Evolutionary conservation across 2,113 vertebrate species (phyloP).

Genomic region (Oncorhynchus clarkii): DNA sequence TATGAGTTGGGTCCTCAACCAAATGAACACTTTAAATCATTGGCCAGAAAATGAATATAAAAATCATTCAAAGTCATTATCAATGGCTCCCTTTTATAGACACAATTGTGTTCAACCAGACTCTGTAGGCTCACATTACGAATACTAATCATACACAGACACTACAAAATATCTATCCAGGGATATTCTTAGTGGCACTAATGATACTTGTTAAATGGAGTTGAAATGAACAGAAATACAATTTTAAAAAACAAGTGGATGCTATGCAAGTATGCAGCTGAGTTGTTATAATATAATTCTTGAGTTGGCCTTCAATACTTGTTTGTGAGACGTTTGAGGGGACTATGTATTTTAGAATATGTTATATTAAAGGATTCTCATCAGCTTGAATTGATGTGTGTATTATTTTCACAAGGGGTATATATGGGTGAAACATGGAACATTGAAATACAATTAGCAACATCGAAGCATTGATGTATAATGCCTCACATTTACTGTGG

Average conservation of each 20-base stretch:
- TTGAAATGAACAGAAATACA: slow-evolving; percentile 10
- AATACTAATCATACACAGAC: slow-evolving; percentile 34
- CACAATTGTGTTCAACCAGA: slow-evolving; percentile 26
- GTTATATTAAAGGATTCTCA: background rate
- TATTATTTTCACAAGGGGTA: background rate
- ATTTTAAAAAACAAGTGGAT: background rate
- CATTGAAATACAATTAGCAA: background rate
- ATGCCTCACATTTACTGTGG: background rate
- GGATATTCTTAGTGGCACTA: slow-evolving; percentile 40
- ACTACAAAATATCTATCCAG: slow-evolving; percentile 32
- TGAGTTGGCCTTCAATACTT: background rate
- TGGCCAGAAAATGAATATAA: slow-evolving; percentile 37
- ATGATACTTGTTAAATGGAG: slow-evolving; percentile 39
- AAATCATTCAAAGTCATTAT: slow-evolving; percentile 46
- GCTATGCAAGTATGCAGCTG: background rate
- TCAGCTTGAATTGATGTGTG: background rate
- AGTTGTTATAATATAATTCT: background rate
- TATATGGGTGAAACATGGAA: background rate
- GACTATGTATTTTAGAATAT: background rate
- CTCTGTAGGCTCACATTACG: slow-evolving; percentile 22
- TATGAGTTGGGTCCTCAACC: slow-evolving; percentile 50
- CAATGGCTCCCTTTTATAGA: slow-evolving; percentile 47
- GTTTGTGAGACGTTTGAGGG: background rate
- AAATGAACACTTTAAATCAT: slow-evolving; percentile 45
- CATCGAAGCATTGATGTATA: background rate